Evolutionary conservation across 2,888 invertebrate species (phyloP), one percentile per base, ranked within the genome.

Genomic region (Amphipoea oculea): DNA sequence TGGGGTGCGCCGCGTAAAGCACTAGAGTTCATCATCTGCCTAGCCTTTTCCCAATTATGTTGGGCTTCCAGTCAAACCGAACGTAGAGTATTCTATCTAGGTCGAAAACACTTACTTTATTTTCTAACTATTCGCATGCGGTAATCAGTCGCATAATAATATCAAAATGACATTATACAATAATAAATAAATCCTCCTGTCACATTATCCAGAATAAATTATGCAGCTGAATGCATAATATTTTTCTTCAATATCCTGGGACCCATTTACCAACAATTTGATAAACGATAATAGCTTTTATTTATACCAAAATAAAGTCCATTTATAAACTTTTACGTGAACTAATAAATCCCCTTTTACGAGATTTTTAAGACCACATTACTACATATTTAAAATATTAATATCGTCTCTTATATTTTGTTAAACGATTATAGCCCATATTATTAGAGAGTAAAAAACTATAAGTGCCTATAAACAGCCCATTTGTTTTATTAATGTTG

Each of bases 401-500:
- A 79, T 67, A 20, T 51, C 14, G 42, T 20, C 60, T 60, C 51
- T 36, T 60, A 60, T 57, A 57, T 51, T 67, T 70, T 70, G 78
- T 65, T 76, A 42, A 71, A 69, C 74, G 79, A 82, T 76, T 71
- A 76, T 79, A 68, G 72, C 29, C 29, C 14, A 12, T 76, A 72
- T 62, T 40, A 75, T 40, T 40, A 65, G 45, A 6, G 1, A 0
- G 45, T 79, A 79, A 82, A 84, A 67, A 70, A 40, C 23, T n/a
- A 67, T 81, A 36, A 82, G 67, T 60, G 73, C 57, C 66, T 42
- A 78, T 85, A 54, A 78, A 75, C 17, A n/a, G 42, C 0, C 57
- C 29, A 66, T 78, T 73, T 40, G 40, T 70, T 62, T 82, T 75
- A n/a, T 51, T 82, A 82, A 78, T 73, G 83, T 63, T 36, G 66